A percentile compares a stretch with the other conserved stretches of the same genome.
phyloP scores from a whole-genome alignment of 2,113 vertebrate species.

The Mirza zaza region DNA sequence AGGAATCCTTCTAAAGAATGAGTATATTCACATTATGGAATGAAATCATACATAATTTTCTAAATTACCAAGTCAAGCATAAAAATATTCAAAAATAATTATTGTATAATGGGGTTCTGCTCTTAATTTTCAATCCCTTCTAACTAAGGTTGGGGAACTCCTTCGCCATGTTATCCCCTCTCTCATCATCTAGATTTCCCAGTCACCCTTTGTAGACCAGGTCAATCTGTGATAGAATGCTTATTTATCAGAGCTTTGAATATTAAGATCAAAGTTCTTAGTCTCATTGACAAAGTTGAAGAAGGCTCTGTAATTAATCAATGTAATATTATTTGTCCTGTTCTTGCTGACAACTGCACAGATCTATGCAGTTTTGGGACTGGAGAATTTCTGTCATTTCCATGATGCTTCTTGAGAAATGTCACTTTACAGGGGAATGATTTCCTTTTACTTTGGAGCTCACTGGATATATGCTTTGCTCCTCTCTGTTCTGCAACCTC shows the following conservation, averaged over 20 bases:
- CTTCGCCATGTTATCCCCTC: not conserved
- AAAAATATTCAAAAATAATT: not conserved
- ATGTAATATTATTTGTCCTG: not conserved
- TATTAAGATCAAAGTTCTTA: not conserved
- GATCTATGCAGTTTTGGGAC: not conserved
- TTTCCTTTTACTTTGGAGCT: not conserved
- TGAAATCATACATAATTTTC: not conserved
- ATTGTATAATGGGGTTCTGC: not conserved
- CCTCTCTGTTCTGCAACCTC: not conserved
- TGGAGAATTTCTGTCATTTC: not conserved
- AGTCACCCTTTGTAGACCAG: not conserved
- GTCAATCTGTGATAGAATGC: not conserved
- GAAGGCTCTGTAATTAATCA: not conserved
- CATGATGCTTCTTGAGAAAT: slow-evolving; percentile 2
- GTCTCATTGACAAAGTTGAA: not conserved
- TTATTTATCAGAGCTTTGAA: slow-evolving; percentile 30
- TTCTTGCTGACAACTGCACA: not conserved
- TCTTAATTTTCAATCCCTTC: not conserved
- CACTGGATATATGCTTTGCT: not conserved
- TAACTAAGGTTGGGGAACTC: not conserved
- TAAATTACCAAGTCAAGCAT: not conserved
- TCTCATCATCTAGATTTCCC: not conserved
- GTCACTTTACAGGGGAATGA: not conserved
- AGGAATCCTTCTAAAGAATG: not conserved
- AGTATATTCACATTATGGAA: not conserved